phyloP scores from a whole-genome alignment of 1,140 invertebrate species.

The Amphibalanus amphitrite region DNA sequence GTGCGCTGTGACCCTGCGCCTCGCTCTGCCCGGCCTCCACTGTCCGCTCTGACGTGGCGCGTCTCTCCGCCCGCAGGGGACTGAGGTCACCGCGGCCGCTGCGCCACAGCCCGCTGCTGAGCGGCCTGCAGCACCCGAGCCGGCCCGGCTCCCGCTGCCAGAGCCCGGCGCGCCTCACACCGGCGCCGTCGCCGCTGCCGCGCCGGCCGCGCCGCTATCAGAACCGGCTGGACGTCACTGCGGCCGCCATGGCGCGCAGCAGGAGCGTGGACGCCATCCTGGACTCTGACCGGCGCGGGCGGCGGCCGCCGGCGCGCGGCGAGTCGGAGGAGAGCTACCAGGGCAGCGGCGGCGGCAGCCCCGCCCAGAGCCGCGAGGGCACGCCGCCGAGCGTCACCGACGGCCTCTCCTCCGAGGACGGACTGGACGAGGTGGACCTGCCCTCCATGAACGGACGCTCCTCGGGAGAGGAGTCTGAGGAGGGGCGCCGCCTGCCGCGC shows the following conservation, averaged over 20 bases:
- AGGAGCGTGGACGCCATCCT: not conserved
- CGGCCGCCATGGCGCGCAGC: not conserved
- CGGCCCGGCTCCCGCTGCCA: not conserved
- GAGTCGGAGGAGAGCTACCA: not conserved
- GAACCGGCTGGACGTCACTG: not conserved
- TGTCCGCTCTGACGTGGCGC: no score
- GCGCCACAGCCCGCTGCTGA: no score
- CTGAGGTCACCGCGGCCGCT: no score
- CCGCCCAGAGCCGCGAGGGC: not conserved
- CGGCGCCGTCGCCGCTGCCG: not conserved
- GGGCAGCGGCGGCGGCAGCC: not conserved
- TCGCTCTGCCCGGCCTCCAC: no score
- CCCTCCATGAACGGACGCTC: slow-evolving; percentile 14
- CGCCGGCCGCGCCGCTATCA: not conserved
- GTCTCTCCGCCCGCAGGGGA: no score
- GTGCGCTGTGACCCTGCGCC: no score
- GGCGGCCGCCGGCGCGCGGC: no score
- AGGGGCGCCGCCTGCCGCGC: no score
- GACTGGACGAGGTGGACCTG: slow-evolving; percentile 7
- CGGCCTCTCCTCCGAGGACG: not conserved
- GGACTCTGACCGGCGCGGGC: no score
- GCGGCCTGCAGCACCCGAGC: no score
- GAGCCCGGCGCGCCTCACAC: not conserved
- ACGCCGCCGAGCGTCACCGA: not conserved
- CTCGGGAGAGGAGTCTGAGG: slow-evolving; percentile 7